Percentiles rank a stretch among this genome's conserved stretches.
Conservation (phyloP, 2,113 vertebrate genomes). For the Pristiophorus japonicus region DNA sequence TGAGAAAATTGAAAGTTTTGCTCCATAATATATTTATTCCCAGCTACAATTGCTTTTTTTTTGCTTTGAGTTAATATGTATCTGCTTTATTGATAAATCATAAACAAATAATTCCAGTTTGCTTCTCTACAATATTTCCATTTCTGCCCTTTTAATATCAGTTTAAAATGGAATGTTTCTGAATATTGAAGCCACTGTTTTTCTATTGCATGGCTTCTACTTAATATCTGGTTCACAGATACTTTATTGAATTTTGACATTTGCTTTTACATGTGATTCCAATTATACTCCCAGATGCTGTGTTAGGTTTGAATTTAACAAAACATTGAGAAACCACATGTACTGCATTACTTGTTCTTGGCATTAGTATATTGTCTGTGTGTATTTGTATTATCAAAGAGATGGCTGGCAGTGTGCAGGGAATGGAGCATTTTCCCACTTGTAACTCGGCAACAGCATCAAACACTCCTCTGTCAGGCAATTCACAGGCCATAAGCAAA, state of each 20-base stretch:
- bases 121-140: too few relatives aligned
- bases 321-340: constrained; percentile 24
- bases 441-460: neutral
- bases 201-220: neutral
- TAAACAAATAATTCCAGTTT: neutral
- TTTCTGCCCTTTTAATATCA: neutral
- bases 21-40: neutral
- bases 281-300: constrained; percentile 18
- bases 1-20: neutral
- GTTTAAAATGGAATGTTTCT: neutral
- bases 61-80: neutral
- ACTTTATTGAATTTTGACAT: constrained; percentile 24
- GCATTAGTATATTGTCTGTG: constrained; percentile 1
- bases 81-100: neutral
- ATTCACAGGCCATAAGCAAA: neutral
- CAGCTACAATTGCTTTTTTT: neutral
- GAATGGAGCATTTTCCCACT: constrained; percentile 15
- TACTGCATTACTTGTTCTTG: constrained; percentile 27
- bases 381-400: constrained; percentile 15
- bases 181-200: neutral
- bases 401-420: neutral
- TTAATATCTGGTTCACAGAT: constrained; percentile 27
- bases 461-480: neutral
- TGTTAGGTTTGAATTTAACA: constrained; percentile 31
- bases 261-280: constrained; percentile 31